phyloP scores from a whole-genome alignment of 92 coral and sea anemone species.

The Blastomussa wellsi region DNA sequence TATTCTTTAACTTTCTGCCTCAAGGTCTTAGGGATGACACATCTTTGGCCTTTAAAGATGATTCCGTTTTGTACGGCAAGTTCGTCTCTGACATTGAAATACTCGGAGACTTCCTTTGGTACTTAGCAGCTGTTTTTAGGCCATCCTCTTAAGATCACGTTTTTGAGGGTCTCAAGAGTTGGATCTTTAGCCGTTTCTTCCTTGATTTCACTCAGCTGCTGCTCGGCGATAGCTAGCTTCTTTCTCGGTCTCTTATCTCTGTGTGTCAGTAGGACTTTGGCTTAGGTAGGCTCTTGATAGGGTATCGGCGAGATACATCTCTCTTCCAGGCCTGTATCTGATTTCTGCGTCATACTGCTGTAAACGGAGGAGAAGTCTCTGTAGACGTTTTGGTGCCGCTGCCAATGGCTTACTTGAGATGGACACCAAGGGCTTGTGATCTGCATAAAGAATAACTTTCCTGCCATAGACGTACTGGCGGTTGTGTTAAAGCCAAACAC shows the following conservation, averaged over 20 bases:
- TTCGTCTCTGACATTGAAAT: slow-evolving; percentile 53
- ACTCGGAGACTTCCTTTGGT: slow-evolving; percentile 28
- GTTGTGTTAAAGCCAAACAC: slow-evolving; percentile 51
- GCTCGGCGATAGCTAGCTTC: no score
- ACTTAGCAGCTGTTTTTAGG: slow-evolving; percentile 42
- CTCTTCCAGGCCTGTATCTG: slow-evolving; percentile 36
- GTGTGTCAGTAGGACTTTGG: slow-evolving; percentile 11
- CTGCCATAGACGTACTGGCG: slow-evolving; percentile 54
- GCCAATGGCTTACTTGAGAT: slow-evolving; percentile 42
- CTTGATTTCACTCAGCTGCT: neutral
- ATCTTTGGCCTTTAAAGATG: slow-evolving; percentile 59
- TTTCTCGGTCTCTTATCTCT: slow-evolving; percentile 6
- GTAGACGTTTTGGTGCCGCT: slow-evolving; percentile 52
- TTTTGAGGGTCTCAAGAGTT: slow-evolving; percentile 38
- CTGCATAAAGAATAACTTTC: slow-evolving; percentile 36
- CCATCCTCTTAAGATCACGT: slow-evolving; percentile 60
- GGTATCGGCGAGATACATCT: slow-evolving; percentile 39
- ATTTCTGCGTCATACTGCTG: slow-evolving; percentile 42
- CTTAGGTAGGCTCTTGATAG: slow-evolving; percentile 41
- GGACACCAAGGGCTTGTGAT: slow-evolving; percentile 43
- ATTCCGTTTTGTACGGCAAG: slow-evolving; percentile 59
- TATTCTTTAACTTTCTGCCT: slow-evolving; percentile 41
- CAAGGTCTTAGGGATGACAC: slow-evolving; percentile 53
- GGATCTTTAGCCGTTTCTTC: slow-evolving; percentile 64
- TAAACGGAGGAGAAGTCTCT: slow-evolving; percentile 38